These are phyloP conservation scores for Cyprinodon diabolis DNA, from an alignment of 2,797 vertebrate species.

Conservation along the genomic window DNA sequence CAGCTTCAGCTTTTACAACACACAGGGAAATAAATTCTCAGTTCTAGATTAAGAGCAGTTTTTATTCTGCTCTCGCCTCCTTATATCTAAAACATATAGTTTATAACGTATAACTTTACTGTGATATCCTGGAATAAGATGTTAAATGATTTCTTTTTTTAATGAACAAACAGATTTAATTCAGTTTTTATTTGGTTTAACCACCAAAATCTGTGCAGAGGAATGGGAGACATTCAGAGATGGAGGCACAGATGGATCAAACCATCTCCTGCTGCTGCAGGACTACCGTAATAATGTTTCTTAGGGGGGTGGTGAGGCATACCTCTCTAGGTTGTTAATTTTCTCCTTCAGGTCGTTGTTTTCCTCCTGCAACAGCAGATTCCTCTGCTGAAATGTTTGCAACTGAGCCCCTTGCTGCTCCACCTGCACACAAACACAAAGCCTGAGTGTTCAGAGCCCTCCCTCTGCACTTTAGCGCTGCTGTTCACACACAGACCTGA, in stretches of 20 bases:
- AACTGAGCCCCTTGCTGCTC: conserved; percentile 89
- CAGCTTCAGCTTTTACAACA: neutral
- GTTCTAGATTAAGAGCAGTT: neutral
- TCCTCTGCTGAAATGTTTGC: conserved; percentile 87
- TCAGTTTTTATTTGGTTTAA: neutral
- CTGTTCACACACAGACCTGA: neutral
- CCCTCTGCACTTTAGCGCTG: neutral
- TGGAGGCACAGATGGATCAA: neutral
- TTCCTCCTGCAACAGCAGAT: conserved; percentile 87
- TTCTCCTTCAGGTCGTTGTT: conserved; percentile 87
- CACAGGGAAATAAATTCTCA: neutral
- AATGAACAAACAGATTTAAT: neutral
- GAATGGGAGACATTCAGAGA: neutral
- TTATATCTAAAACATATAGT: neutral
- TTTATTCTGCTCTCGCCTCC: too few relatives aligned
- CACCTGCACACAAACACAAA: conserved; percentile 78
- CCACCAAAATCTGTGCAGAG: neutral
- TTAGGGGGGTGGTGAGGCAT: neutral
- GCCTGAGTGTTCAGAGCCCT: too few relatives aligned
- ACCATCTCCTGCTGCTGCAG: neutral
- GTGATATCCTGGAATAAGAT: neutral
- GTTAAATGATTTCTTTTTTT: too few relatives aligned
- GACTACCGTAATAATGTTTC: neutral
- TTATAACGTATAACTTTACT: neutral
- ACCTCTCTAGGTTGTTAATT: conserved; percentile 87